Percentiles rank a stretch among this genome's conserved stretches.
Evolutionary conservation across 2,797 vertebrate genomes (phyloP).

Genomic region (Sebastes oblongus): DNA sequence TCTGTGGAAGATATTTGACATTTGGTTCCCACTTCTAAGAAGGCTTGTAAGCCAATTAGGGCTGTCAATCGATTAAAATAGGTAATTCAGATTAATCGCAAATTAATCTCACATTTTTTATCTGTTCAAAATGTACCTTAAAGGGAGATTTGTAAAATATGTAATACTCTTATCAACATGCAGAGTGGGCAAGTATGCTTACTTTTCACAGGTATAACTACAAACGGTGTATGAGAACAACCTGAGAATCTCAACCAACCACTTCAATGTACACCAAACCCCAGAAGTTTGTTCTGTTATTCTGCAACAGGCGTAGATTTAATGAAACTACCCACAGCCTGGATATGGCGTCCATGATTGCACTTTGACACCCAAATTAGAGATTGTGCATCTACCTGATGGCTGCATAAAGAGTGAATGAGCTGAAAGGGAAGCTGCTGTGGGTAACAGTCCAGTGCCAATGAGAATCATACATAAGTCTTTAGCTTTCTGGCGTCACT

Average conservation of each 20-base stretch:
- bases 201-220: too few species aligned
- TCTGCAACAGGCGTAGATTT: neutral
- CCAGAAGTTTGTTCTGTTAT: neutral
- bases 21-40: too few species aligned
- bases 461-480: neutral
- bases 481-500: neutral
- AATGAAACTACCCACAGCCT: neutral
- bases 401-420: neutral
- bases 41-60: too few species aligned
- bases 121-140: too few species aligned
- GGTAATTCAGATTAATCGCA: too few species aligned
- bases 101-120: too few species aligned
- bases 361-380: neutral
- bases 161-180: too few species aligned
- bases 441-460: neutral
- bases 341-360: neutral
- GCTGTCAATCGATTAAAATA: too few species aligned
- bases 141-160: too few species aligned
- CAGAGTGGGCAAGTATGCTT: accelerated
- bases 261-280: neutral
- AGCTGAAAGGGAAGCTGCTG: neutral
- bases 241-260: neutral
- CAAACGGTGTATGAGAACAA: neutral
- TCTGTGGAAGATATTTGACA: too few species aligned
- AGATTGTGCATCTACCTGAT: neutral